Conservation (phyloP, 2,888 invertebrate species). For the Philhelius pedissequus region DNA sequence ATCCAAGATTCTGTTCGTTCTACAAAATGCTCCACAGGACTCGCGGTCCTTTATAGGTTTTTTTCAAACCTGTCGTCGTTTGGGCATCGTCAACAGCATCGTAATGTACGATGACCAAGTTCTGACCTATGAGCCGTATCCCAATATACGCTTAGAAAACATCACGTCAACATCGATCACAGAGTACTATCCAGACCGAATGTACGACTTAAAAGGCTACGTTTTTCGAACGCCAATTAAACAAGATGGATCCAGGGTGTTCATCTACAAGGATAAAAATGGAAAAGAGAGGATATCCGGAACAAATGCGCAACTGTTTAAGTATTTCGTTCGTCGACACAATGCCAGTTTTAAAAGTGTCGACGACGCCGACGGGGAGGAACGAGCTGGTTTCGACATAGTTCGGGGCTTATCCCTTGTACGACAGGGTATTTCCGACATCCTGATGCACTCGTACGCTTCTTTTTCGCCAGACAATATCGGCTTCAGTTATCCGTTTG, state of each 20-base stretch:
- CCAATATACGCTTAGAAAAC: conserved; percentile 24
- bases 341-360: conserved; percentile 26
- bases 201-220: conserved; percentile 46
- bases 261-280: conserved; percentile 19
- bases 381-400: conserved; percentile 26
- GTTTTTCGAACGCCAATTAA: conserved; percentile 21
- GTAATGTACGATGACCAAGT: background rate
- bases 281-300: conserved; percentile 4
- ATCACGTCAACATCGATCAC: background rate
- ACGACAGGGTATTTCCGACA: conserved; percentile 9
- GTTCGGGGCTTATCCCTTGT: background rate
- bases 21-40: background rate
- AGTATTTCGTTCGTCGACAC: conserved; percentile 38
- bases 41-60: background rate
- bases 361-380: background rate
- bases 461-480: conserved; percentile 18
- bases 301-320: conserved; percentile 22
- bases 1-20: conserved; percentile 19
- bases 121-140: conserved; percentile 40
- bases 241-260: conserved; percentile 43
- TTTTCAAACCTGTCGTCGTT: conserved; percentile 14
- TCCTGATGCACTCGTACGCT: conserved; percentile 35
- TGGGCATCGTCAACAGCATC: conserved; percentile 45
- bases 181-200: conserved; percentile 26
- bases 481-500: conserved; percentile 45